phyloP scores from a whole-genome alignment of 2,888 invertebrate species.

The Xanthorhoe spadicearia region DNA sequence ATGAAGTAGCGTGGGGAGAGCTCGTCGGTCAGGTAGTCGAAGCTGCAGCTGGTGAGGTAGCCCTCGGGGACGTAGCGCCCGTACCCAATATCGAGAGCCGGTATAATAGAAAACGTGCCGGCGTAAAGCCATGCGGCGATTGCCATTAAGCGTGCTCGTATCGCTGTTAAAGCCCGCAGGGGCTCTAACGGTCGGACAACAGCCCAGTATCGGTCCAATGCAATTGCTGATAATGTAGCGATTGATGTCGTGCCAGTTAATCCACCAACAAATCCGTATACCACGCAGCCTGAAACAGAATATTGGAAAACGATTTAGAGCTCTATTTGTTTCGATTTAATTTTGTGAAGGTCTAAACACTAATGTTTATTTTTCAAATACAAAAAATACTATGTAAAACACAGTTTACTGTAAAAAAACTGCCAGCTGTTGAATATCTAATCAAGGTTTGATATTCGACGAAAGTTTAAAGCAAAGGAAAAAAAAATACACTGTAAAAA shows the following conservation, averaged over 20 bases:
- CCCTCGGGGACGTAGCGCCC: constrained; percentile 93
- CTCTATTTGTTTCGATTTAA: background rate
- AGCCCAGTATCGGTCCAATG: constrained; percentile 92
- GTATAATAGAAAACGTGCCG: constrained; percentile 87
- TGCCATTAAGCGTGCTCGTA: constrained; percentile 86
- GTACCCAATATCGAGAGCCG: constrained; percentile 88
- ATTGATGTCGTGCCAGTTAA: constrained; percentile 93
- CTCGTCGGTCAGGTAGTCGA: constrained; percentile 91
- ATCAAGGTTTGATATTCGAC: too few relatives aligned
- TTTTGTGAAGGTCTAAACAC: background rate
- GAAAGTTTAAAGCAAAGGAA: too few relatives aligned
- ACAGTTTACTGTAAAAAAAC: too few relatives aligned
- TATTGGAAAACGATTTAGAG: background rate
- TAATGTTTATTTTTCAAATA: too few relatives aligned
- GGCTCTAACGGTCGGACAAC: constrained; percentile 91
- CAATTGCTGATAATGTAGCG: constrained; percentile 91
- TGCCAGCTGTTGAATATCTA: too few relatives aligned
- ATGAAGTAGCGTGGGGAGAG: constrained; percentile 87
- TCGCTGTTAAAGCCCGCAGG: constrained; percentile 85
- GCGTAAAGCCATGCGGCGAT: constrained; percentile 90
- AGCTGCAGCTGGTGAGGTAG: constrained; percentile 93
- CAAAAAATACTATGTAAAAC: too few relatives aligned
- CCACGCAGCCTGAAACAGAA: constrained; percentile 87
- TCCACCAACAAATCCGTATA: constrained; percentile 93
- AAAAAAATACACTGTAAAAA: too few relatives aligned